These are phyloP conservation scores for Alloscopus bannaensis DNA, from an alignment of 2,888 invertebrate species.

Conservation along the genomic window DNA sequence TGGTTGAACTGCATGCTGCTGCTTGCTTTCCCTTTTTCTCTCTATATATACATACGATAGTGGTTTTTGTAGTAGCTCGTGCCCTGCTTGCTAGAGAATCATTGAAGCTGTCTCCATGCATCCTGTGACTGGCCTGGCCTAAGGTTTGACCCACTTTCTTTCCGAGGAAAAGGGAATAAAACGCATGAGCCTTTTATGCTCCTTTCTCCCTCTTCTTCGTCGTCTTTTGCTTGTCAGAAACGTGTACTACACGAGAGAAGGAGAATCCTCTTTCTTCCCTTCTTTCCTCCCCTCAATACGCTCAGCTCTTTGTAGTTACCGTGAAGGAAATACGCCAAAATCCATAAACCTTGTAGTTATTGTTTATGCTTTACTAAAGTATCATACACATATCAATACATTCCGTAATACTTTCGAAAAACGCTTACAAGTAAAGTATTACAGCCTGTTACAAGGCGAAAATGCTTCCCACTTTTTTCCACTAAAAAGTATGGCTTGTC, in stretches of 20 bases:
- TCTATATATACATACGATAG: neutral
- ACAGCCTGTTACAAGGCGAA: too few relatives aligned
- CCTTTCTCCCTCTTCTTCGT: neutral
- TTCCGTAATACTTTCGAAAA: too few relatives aligned
- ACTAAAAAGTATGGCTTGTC: too few relatives aligned
- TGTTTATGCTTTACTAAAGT: neutral
- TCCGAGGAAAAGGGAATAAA: constrained; percentile 48
- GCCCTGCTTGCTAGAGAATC: neutral
- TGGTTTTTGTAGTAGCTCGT: constrained; percentile 3
- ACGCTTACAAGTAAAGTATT: too few relatives aligned
- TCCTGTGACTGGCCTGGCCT: constrained; percentile 40
- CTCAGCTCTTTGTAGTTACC: neutral
- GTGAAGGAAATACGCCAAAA: neutral
- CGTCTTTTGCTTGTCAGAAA: constrained; percentile 30
- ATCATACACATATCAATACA: neutral
- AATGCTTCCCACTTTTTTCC: too few relatives aligned
- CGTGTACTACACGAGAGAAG: neutral
- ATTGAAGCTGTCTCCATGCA: constrained; percentile 17
- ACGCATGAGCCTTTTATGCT: constrained; percentile 65
- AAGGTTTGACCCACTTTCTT: constrained; percentile 64
- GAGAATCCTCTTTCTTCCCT: constrained; percentile 13
- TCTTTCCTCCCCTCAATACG: constrained; percentile 1
- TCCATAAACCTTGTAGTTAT: neutral
- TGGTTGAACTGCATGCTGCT: too few relatives aligned
- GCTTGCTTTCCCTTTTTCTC: neutral